Evolutionary conservation across 1,140 invertebrate genomes (phyloP), one percentile per base, ranked within the genome.

Genomic region (Pteromalus puparum): DNA sequence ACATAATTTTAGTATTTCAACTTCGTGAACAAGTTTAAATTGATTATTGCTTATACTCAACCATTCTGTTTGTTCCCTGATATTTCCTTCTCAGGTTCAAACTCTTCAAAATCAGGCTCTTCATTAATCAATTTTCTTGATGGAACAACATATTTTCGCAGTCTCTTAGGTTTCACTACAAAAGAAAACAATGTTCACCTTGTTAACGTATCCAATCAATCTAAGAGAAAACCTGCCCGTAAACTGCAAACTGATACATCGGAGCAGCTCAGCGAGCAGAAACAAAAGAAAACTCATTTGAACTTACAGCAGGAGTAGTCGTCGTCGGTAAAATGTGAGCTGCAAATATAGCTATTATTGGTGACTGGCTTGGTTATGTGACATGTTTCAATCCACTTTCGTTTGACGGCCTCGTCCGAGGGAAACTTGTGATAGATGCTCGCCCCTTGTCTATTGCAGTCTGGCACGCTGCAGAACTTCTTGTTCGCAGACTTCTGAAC

Each of bases 351-450:
- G 15, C 24, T 70, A 12, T 73, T 48, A 12, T 13, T 12, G 5
- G 46, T 82, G n/a, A 75, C 13, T 10, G 15, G 6, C 9, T 74
- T 74, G 46, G 81, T 75, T 61, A 82, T 82, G 48, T 65, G 65
- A 30, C 81, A 82, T 4, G 48, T 30, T 1, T 21, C 34, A n/a
- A 72, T 34, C 81, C 81, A 82, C n/a, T 24, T 24, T 61, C 18
- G 15, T 24, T 65, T 82, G 12, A 30, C 10, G 2, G 26, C n/a
- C 3, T 34, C 70, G 7, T 82, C 48, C 7, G 61, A 28, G 4
- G 81, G 81, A 82, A 82, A 82, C 12, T 42, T 34, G 21, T 75
- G 53, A 24, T 65, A 81, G 21, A 65, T 65, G 9, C 7, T 21
- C n/a, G 80, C n/a, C 5, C 6, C 15, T 34, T 18, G 18, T 9